Percentiles rank a stretch among this genome's conserved stretches.
Conservation (phyloP, 2,888 invertebrate genomes). For the Erebia palarica region DNA sequence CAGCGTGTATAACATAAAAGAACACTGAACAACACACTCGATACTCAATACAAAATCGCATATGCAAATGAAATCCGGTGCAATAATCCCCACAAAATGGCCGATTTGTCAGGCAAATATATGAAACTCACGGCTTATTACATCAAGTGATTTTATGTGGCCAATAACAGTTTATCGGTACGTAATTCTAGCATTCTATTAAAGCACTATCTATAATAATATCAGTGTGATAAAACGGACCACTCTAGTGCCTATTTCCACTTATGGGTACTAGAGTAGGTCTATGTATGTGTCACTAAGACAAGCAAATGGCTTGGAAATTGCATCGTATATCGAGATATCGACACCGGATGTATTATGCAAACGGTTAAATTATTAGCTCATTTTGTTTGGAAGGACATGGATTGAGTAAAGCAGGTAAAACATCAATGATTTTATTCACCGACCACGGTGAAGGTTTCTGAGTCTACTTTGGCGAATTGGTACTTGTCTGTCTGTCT, state of each 20-base stretch:
- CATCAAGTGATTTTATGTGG: conserved; percentile 68
- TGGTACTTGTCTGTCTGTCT: too few species aligned
- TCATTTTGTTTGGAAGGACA: conserved; percentile 13
- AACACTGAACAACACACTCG: conserved; percentile 21
- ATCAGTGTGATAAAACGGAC: conserved; percentile 69
- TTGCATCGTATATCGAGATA: conserved; percentile 10
- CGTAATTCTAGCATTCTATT: conserved; percentile 70
- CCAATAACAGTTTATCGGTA: conserved; percentile 66
- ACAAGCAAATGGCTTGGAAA: conserved; percentile 14
- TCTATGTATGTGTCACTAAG: neutral
- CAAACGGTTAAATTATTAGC: conserved; percentile 9
- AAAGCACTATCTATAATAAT: conserved; percentile 63
- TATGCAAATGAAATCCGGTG: conserved; percentile 58
- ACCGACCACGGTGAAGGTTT: too few species aligned
- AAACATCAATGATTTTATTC: neutral
- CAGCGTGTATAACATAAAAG: conserved; percentile 8
- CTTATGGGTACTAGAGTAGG: conserved; percentile 54
- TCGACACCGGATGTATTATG: conserved; percentile 17
- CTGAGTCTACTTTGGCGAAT: too few species aligned
- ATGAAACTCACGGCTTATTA: conserved; percentile 69
- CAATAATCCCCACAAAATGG: conserved; percentile 61
- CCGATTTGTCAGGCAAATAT: conserved; percentile 73
- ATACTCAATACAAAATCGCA: conserved; percentile 55
- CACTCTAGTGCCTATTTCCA: conserved; percentile 45
- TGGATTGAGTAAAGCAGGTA: neutral